Evolutionary conservation across 2,797 vertebrate species (phyloP).

Genomic region (Liasis olivaceus): DNA sequence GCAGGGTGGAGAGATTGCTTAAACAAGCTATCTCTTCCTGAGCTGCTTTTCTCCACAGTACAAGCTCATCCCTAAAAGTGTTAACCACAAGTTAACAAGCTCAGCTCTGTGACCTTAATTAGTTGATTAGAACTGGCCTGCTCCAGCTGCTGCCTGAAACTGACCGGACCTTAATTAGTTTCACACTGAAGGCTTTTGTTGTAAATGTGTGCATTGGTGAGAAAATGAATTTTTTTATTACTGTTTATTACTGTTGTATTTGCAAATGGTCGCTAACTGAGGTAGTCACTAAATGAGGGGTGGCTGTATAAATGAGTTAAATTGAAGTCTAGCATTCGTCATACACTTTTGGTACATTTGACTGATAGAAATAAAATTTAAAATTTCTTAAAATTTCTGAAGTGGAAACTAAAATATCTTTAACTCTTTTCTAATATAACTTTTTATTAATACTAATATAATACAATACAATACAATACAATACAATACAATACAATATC

Average conservation of each 20-base stretch:
- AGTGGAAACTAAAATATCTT: not conserved
- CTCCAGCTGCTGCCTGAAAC: not conserved
- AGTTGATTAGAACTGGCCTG: not conserved
- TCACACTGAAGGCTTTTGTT: not conserved
- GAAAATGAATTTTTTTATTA: not conserved
- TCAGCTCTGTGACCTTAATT: not conserved
- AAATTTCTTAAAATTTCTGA: not conserved
- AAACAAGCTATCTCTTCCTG: too few relatives aligned
- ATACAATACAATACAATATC: not conserved
- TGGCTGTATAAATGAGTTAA: not conserved
- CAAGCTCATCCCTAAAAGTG: not conserved
- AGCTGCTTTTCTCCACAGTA: not conserved
- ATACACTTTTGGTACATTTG: not conserved
- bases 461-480: too few relatives aligned
- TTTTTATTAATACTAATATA: not conserved
- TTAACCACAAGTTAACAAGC: not conserved
- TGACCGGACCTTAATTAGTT: not conserved
- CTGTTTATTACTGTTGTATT: not conserved
- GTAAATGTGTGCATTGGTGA: not conserved
- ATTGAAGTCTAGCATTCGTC: not conserved
- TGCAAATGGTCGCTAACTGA: not conserved
- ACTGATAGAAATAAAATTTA: not conserved
- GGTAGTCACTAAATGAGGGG: not conserved
- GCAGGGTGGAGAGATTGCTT: too few relatives aligned
- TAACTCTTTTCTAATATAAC: not conserved